Base-by-base conservation (phyloP, 2,113 vertebrate species). In the Hippopotamus amphibius region DNA sequence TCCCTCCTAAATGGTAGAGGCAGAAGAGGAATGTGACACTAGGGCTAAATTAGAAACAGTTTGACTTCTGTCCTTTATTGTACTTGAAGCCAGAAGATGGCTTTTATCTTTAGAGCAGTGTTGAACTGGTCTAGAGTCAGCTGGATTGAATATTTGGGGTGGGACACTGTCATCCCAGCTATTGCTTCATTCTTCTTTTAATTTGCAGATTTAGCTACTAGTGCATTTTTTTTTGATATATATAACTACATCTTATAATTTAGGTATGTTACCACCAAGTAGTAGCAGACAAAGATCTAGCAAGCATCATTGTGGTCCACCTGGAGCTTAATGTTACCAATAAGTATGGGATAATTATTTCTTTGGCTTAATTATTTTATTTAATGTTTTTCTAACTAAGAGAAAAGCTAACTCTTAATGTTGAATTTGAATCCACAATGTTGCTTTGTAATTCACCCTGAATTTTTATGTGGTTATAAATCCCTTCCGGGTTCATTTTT, bases 341-440 rank as follows among this genome's bases (percentile, higher is more conserved):
- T 79, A 41, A 74, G 22, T 59, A 41, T 61, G 37, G 33, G 21
- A 6, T 90, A 65, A 55, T 14, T 69, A 68, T 48, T 81, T 90
- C 48, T 48, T 26, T 96, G 93, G 12, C 55, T 92, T 95, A 72
- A 50, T 96, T 93, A 85, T 96, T 89, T 83, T 76, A 19, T 86
- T 92, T 82, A 79, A 21, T 72, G 12, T 19, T 88, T 89, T 91
- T 81, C 48, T 84, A 33, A 92, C 9, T 50, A 63, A 63, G 50
- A 95, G 57, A 82, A 83, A 84, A 96, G 68, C 24, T 22, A 90
- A 13, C 46, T 63, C 55, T 90, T 71, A 88, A 50, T 8, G 55
- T 50, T 85, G 55, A 77, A 61, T 96, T 77, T 80, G 7, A 71
- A 63, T 87, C 28, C 2, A 46, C 16, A 79, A 3, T 48, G 21